These are phyloP conservation scores for Ranitomeya imitator DNA, from an alignment of 2,113 vertebrate species.

Conservation along the genomic window DNA sequence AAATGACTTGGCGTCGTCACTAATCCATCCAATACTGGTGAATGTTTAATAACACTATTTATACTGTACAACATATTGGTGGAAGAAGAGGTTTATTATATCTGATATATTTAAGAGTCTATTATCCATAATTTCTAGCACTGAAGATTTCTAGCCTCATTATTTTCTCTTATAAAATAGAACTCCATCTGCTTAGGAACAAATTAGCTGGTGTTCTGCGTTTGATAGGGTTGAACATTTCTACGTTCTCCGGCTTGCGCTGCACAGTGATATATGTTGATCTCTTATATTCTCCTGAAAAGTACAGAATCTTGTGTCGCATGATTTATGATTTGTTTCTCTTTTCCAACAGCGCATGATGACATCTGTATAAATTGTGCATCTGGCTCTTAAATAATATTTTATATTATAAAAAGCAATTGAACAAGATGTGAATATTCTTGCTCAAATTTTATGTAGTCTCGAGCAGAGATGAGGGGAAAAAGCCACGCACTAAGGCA, in stretches of 20 bases:
- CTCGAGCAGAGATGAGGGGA: not conserved
- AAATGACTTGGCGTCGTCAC: not conserved
- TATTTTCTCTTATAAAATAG: too few relatives aligned
- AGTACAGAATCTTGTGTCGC: not conserved
- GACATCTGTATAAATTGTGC: not conserved
- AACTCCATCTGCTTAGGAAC: too few relatives aligned
- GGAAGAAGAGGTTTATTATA: not conserved
- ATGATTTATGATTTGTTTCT: not conserved
- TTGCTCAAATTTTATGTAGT: not conserved
- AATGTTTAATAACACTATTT: not conserved
- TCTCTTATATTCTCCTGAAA: not conserved
- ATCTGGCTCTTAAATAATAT: slow-evolving; percentile 1
- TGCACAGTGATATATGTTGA: too few relatives aligned
- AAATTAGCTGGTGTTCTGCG: too few relatives aligned
- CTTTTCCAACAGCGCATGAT: not conserved
- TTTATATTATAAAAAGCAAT: not conserved
- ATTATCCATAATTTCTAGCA: not conserved
- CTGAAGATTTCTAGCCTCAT: too few relatives aligned
- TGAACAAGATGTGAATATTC: not conserved
- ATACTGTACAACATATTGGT: not conserved
- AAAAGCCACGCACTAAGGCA: not conserved
- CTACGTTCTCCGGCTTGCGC: too few relatives aligned
- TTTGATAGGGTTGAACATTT: too few relatives aligned
- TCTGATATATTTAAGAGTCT: not conserved
- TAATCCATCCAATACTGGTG: not conserved